Evolutionary conservation across 2,797 vertebrate genomes (phyloP), one percentile per base, ranked within the genome.

Genomic region (Astyanax mexicanus): DNA sequence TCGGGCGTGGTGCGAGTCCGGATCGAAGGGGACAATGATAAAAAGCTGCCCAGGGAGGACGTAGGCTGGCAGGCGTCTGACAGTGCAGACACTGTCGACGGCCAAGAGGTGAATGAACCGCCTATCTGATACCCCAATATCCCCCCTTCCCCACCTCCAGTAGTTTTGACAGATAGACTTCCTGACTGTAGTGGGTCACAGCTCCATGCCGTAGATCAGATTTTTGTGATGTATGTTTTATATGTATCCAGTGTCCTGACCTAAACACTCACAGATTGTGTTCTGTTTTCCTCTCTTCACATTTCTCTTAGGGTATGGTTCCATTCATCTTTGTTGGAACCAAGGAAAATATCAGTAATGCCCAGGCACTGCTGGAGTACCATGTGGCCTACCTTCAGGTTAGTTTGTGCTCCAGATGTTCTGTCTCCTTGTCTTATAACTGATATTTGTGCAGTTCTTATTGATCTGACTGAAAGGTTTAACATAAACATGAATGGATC

Each of bases 251-350:
- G 19, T 52, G 37, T n/a, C n/a, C n/a, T n/a, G n/a, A n/a, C n/a
- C n/a, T n/a, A n/a, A n/a, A n/a, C n/a, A n/a, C n/a, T n/a, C n/a
- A n/a, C n/a, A n/a, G n/a, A n/a, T n/a, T 74, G 15, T 44, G 21
- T 54, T 1, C 7, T 15, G 38, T n/a, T 17, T 17, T 27, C 0
- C 8, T 3, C 21, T 38, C 15, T n/a, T 61, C 62, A 47, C 3
- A 64, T 15, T 4, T 69, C 9, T 77, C 60, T 40, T 84, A 98
- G 96, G 96, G 95, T 25, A 94, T 95, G 96, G 96, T 98, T 78
- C 96, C 96, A 1, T 97, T 98, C 60, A 94, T 96, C 60, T 98
- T 98, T 67, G 96, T 98, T 69, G 96, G 96, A 47, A 98, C 96
- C 2, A 95, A 96, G 84, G 96, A 98, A 87, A 98, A 96, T 84